A percentile compares a stretch with the other conserved stretches of the same genome.
Evolutionary conservation across 2,888 invertebrate species (phyloP).

Genomic region (Steinernema carpocapsae): DNA sequence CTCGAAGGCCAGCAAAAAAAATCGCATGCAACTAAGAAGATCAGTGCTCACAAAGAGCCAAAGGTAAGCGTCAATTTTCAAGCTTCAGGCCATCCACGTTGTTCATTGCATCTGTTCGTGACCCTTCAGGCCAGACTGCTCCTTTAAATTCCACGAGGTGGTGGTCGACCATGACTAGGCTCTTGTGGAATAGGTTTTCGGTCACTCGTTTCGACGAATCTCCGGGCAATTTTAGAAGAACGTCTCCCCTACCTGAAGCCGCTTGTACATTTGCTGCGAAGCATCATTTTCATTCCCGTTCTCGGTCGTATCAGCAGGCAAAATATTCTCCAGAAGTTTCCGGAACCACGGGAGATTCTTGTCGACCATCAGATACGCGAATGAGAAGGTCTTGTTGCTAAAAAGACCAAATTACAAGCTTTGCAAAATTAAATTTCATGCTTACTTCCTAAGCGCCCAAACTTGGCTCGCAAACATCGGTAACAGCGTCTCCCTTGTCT

Average conservation of each 20-base stretch:
- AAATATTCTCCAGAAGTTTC: slow-evolving; percentile 83
- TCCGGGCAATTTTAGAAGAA: no score
- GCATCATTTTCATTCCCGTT: slow-evolving; percentile 25
- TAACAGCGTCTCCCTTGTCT: slow-evolving; percentile 83
- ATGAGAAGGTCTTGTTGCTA: slow-evolving; percentile 93
- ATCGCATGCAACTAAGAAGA: no score
- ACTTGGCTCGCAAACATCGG: slow-evolving; percentile 90
- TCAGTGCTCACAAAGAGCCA: no score
- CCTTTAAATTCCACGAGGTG: no score
- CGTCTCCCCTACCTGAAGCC: slow-evolving; percentile 56
- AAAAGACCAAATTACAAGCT: slow-evolving; percentile 57
- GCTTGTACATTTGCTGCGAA: slow-evolving; percentile 47
- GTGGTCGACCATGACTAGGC: no score
- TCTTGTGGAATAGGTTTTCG: no score
- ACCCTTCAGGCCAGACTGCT: no score
- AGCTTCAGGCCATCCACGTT: no score
- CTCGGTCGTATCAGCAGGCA: slow-evolving; percentile 75
- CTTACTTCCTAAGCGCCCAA: slow-evolving; percentile 92
- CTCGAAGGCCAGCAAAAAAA: no score
- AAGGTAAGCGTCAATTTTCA: no score
- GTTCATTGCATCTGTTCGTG: no score
- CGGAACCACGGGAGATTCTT: slow-evolving; percentile 92
- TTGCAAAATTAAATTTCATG: slow-evolving; percentile 41
- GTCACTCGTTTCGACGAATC: no score
- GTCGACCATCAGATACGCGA: slow-evolving; percentile 89